Evolutionary conservation across 2,797 vertebrate species (phyloP).

Genomic region (Platyrinchus mystaceus): DNA sequence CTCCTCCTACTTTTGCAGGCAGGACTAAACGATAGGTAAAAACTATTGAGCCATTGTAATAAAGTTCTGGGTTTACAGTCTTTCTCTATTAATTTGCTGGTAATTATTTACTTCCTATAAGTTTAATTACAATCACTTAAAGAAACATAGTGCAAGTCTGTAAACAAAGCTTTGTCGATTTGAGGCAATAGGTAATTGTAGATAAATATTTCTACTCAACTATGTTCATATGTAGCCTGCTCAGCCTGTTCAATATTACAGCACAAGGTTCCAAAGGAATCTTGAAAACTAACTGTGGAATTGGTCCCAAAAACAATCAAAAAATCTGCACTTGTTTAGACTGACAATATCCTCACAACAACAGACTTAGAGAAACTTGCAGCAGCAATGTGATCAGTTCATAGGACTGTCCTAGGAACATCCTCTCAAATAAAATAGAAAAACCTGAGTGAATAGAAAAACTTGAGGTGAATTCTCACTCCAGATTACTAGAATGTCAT

Average conservation of each 20-base stretch:
- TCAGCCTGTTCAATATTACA: neutral
- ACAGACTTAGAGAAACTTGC: neutral
- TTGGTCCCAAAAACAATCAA: neutral
- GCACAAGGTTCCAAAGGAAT: neutral
- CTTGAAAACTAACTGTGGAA: neutral
- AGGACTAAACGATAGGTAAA: neutral
- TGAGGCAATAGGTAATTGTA: neutral
- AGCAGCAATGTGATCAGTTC: neutral
- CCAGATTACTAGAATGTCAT: neutral
- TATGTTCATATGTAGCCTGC: neutral
- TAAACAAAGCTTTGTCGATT: slow-evolving; percentile 8
- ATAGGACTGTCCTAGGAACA: neutral
- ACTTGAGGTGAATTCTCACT: neutral
- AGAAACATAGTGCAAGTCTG: neutral
- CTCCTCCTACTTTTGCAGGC: neutral
- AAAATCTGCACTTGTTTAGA: neutral
- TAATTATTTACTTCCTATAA: neutral
- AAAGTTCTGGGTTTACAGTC: neutral
- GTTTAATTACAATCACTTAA: slow-evolving; percentile 25
- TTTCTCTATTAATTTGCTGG: slow-evolving; percentile 17
- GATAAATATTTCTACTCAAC: neutral
- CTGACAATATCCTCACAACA: neutral
- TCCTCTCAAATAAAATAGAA: neutral
- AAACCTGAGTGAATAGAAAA: neutral
- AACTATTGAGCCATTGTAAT: neutral